Evolutionary conservation across 2,113 vertebrate genomes (phyloP).

Genomic region (Motacilla alba): DNA sequence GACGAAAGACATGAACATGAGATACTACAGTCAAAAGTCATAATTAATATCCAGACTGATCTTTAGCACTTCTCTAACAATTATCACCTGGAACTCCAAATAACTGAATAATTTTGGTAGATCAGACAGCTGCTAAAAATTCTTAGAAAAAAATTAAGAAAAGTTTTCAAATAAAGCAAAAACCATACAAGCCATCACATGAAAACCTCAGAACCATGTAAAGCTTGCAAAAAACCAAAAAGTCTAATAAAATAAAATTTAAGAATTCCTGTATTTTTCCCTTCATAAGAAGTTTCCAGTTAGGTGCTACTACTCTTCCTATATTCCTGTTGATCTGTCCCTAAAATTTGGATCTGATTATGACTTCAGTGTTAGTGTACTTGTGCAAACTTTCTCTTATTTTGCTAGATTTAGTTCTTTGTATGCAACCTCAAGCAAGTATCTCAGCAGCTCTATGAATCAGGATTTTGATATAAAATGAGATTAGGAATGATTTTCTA

Average conservation of each 20-base stretch:
- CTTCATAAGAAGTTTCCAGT: background rate
- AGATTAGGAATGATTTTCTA: background rate
- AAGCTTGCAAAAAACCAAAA: background rate
- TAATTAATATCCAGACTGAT: background rate
- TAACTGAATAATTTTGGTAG: background rate
- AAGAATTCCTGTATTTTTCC: background rate
- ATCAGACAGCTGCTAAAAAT: background rate
- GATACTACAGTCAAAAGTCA: background rate
- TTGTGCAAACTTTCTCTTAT: background rate
- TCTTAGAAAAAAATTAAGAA: background rate
- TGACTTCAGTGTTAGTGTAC: background rate
- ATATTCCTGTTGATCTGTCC: background rate
- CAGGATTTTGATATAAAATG: background rate
- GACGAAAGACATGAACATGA: background rate
- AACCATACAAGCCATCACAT: background rate
- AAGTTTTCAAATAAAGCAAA: background rate
- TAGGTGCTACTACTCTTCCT: background rate
- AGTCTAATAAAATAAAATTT: background rate
- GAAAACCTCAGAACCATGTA: background rate
- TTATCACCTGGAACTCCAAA: background rate
- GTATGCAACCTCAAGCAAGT: background rate
- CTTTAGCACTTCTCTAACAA: background rate
- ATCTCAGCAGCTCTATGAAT: background rate
- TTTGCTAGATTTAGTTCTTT: background rate
- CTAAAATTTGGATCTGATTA: background rate